Percentiles rank a stretch among this genome's conserved stretches.
Conservation (phyloP, 2,113 vertebrate species). For the Trichechus manatus region DNA sequence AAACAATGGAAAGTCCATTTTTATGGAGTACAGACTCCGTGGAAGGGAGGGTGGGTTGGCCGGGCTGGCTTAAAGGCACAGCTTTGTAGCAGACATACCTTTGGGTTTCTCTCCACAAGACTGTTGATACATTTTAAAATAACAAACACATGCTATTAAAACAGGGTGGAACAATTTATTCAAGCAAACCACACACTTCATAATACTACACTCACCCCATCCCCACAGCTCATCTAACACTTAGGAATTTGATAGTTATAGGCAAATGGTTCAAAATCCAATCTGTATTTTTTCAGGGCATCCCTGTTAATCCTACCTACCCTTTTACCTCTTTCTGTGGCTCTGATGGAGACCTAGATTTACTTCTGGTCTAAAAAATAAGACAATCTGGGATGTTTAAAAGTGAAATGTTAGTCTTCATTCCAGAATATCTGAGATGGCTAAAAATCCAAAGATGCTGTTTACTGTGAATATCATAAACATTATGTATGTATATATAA, state of each 20-base stretch:
- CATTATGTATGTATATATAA: not conserved
- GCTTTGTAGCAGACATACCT: not conserved
- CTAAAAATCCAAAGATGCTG: not conserved
- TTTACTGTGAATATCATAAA: conserved; percentile 9
- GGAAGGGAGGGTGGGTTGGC: not conserved
- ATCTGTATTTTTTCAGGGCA: not conserved
- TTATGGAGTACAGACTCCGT: not conserved
- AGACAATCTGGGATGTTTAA: not conserved
- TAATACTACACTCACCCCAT: not conserved
- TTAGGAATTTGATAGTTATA: not conserved
- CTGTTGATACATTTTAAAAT: not conserved
- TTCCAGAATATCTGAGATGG: not conserved
- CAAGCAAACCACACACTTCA: not conserved
- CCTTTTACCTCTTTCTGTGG: not conserved
- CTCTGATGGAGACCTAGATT: not conserved
- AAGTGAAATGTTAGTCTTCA: conserved; percentile 14
- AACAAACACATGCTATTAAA: not conserved
- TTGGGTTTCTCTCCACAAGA: not conserved
- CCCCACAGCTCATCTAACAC: not conserved
- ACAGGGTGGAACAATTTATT: not conserved
- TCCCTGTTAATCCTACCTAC: not conserved
- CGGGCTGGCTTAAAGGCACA: not conserved
- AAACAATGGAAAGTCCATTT: not conserved
- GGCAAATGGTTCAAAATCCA: not conserved
- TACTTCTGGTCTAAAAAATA: not conserved